Evolutionary conservation across 1,140 invertebrate genomes (phyloP).

Genomic region (Rhysida immarginata): DNA sequence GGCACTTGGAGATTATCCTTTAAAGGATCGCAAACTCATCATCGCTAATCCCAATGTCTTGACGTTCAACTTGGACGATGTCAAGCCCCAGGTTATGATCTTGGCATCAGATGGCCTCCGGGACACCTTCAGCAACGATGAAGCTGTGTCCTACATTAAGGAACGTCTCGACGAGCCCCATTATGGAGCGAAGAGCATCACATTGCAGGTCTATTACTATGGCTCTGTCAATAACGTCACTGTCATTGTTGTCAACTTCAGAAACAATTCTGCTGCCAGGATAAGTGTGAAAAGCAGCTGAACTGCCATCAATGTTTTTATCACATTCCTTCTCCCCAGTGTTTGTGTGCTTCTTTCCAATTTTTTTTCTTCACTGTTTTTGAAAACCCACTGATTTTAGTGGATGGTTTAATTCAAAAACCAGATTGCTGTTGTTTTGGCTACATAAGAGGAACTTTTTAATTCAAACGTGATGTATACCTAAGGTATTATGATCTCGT

Average conservation of each 20-base stretch:
- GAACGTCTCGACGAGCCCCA: slow-evolving; percentile 64
- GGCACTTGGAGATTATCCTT: slow-evolving; percentile 83
- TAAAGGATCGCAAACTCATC: slow-evolving; percentile 84
- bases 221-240: slow-evolving; percentile 93
- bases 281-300: no score
- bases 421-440: no score
- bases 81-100: slow-evolving; percentile 73
- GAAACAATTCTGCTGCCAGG: slow-evolving; percentile 35
- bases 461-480: no score
- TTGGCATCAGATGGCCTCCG: slow-evolving; percentile 89
- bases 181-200: slow-evolving; percentile 76
- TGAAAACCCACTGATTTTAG: no score
- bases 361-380: no score
- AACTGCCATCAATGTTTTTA: no score
- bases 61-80: slow-evolving; percentile 58
- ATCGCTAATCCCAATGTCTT: slow-evolving; percentile 90
- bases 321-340: no score
- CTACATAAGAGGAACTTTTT: no score
- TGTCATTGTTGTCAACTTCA: slow-evolving; percentile 79
- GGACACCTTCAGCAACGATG: slow-evolving; percentile 89
- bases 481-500: no score
- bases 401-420: no score
- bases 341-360: no score
- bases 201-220: slow-evolving; percentile 73
- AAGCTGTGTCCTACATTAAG: slow-evolving; percentile 73